Base-by-base conservation (phyloP, 1,140 invertebrate genomes). In the Diploscapter pachys region DNA sequence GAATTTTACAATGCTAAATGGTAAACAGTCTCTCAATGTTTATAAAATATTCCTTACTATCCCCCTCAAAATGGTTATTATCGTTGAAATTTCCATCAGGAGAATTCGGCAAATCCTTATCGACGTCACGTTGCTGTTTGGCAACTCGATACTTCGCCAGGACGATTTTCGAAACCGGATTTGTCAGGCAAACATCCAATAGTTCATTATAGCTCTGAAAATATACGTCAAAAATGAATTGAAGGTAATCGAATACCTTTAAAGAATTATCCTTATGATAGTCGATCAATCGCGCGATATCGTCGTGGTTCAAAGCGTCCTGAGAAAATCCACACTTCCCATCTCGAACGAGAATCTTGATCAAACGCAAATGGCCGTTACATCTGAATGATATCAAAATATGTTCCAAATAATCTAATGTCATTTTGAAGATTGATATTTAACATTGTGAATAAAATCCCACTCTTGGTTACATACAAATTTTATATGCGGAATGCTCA, bases 281-380 rank as follows among this genome's bases (percentile, higher is more conserved):
- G 51, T 53, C 50, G 66, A 68, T 52, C 66, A 68, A 55, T 5
- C 9, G 52, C 49, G 9, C 52, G 48, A 68, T 55, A 48, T 11
- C n/a, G 5, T 68, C 51, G 51, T 52, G 48, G 66, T 31, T 11
- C 31, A 68, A 9, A 52, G 53, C 66, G 5, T 50, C 6, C 66
- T 68, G 6, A 5, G n/a, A n/a, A 48, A 68, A 68, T 54, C 66
- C 66, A 48, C 6, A 68, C 52, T 68, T 68, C 57, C 66, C 66
- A 5, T 52, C 48, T n/a, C 53, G 51, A 6, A 9, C 51, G 51
- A 68, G 9, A 48, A 68, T 68, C 11, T 55, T 6, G 6, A 48
- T 55, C 49, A 68, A 8, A 53, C 66, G 66, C n/a, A 55, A 55
- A 6, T n/a, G 9, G 5, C 66, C 66, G 6, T 68, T 54, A 6